These are phyloP conservation scores for Elephas maximus DNA, from an alignment of 2,113 vertebrate species.

Conservation along the genomic window DNA sequence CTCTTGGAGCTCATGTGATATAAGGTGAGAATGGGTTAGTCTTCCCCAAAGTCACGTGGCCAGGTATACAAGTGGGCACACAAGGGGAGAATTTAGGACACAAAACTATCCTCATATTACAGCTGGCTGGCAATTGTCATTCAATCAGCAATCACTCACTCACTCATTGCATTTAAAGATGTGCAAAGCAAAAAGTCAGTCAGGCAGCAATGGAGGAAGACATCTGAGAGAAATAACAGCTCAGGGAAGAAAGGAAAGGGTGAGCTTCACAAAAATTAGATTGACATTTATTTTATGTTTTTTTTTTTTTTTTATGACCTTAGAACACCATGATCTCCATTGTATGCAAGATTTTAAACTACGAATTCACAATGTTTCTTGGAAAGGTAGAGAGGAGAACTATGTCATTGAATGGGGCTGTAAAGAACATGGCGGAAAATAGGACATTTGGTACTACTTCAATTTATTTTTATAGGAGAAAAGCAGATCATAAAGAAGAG, in stretches of 20 bases:
- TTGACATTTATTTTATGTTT: constrained; percentile 58
- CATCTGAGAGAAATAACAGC: neutral
- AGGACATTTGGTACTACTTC: constrained; percentile 12
- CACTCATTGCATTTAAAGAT: constrained; percentile 7
- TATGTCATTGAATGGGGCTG: neutral
- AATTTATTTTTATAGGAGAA: constrained; percentile 47
- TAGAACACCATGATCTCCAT: constrained; percentile 52
- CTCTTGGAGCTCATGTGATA: neutral
- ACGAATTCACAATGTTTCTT: constrained; percentile 51
- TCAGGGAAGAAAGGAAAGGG: constrained; percentile 44
- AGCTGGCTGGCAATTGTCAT: neutral
- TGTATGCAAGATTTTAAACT: constrained; percentile 37
- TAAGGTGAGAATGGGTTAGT: neutral
- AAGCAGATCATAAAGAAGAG: constrained; percentile 52
- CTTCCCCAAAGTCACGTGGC: neutral
- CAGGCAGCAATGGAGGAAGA: neutral
- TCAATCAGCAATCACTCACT: neutral
- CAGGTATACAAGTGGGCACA: neutral
- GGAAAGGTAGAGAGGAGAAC: neutral
- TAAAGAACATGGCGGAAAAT: neutral
- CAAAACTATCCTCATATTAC: neutral
- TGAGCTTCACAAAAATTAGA: neutral
- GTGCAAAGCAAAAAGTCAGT: neutral
- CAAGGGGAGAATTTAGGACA: neutral
- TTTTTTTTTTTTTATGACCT: too few species aligned